Percentiles rank a stretch among this genome's conserved stretches.
These are phyloP conservation scores for Chloroceryle inda DNA, from an alignment of 2,797 vertebrate species.

Conservation along the genomic window DNA sequence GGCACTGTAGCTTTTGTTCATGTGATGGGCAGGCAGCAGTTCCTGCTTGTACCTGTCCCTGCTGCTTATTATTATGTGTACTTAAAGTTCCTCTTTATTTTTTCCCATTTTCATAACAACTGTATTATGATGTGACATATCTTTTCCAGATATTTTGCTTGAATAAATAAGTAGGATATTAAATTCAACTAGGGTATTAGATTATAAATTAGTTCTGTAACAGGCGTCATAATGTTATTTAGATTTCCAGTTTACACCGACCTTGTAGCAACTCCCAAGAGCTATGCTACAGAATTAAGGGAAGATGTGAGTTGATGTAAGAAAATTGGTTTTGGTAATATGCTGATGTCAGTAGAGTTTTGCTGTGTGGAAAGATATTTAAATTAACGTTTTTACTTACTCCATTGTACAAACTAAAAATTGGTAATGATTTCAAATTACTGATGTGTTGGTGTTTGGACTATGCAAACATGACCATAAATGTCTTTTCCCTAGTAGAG, in stretches of 20 bases:
- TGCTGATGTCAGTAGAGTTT: slow-evolving; percentile 92
- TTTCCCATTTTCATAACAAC: slow-evolving; percentile 78
- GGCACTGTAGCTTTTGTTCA: slow-evolving; percentile 56
- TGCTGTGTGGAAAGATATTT: slow-evolving; percentile 83
- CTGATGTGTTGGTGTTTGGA: slow-evolving; percentile 65
- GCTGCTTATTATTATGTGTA: slow-evolving; percentile 64
- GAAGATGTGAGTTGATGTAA: slow-evolving; percentile 98
- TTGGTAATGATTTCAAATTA: slow-evolving; percentile 76
- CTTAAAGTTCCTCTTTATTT: slow-evolving; percentile 80
- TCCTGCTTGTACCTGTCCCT: slow-evolving; percentile 80
- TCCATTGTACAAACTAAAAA: slow-evolving; percentile 75
- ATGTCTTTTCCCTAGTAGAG: slow-evolving; percentile 55
- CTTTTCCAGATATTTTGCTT: slow-evolving; percentile 87
- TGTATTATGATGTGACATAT: slow-evolving; percentile 83
- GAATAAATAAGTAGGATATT: slow-evolving; percentile 87
- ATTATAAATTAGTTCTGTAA: slow-evolving; percentile 99
- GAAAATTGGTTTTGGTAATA: slow-evolving; percentile 99
- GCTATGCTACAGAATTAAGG: slow-evolving; percentile 95
- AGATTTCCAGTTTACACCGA: slow-evolving; percentile 95
- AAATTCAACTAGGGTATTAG: slow-evolving; percentile 94
- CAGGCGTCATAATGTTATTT: slow-evolving; percentile 96
- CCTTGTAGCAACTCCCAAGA: slow-evolving; percentile 95
- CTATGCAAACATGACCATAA: slow-evolving; percentile 57
- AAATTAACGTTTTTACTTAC: slow-evolving; percentile 80
- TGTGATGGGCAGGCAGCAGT: slow-evolving; percentile 52